Evolutionary conservation across 1,140 invertebrate genomes (phyloP).

Genomic region (Drosophila suzukii): DNA sequence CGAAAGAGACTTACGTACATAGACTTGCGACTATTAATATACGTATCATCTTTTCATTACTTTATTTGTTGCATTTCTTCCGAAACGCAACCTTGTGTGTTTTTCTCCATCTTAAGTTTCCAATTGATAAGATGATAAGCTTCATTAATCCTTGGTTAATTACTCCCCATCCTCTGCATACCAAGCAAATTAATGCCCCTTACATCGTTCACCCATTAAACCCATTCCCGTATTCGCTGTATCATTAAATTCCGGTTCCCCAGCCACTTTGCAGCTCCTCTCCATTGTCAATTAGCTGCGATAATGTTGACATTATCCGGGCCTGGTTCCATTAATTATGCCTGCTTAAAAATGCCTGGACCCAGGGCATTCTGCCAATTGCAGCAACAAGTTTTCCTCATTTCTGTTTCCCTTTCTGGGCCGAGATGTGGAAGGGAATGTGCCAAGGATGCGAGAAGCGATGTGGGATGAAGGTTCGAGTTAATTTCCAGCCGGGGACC

Average conservation of each 20-base stretch:
- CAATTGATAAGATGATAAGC: not conserved
- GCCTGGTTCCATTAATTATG: slow-evolving; percentile 40
- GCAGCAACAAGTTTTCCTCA: slow-evolving; percentile 45
- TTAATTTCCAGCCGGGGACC: slow-evolving; percentile 16
- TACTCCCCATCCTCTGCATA: not conserved
- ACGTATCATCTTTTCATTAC: no score
- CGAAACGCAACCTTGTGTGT: no score
- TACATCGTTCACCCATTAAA: not conserved
- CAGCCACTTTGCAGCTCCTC: slow-evolving; percentile 8
- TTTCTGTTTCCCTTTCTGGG: not conserved
- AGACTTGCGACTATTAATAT: no score
- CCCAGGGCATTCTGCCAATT: slow-evolving; percentile 4
- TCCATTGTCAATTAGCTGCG: slow-evolving; percentile 46
- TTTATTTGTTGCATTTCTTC: no score
- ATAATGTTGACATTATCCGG: slow-evolving; percentile 53
- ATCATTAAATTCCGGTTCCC: slow-evolving; percentile 12
- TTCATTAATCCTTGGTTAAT: not conserved
- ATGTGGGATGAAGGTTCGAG: slow-evolving; percentile 5
- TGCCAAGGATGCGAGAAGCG: not conserved
- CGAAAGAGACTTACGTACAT: no score
- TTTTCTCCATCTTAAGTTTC: no score
- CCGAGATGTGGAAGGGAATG: not conserved
- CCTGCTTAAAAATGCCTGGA: slow-evolving; percentile 28
- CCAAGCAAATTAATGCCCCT: not conserved
- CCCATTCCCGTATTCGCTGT: slow-evolving; percentile 4